Percentiles rank a stretch among this genome's conserved stretches.
Conservation (phyloP, 2,113 vertebrate species). For the Rhineura floridana region DNA sequence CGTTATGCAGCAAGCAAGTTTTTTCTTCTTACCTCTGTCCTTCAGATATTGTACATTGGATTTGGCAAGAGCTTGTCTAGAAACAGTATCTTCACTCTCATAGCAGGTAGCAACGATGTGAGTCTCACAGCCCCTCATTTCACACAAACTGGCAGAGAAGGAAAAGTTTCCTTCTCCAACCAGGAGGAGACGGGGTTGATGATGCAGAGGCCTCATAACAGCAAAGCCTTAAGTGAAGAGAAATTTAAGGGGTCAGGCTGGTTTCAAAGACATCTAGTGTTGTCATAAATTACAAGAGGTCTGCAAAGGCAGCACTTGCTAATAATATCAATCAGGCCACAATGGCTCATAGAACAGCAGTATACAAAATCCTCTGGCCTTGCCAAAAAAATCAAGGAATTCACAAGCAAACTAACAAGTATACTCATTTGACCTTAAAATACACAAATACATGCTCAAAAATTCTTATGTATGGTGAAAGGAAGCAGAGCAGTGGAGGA, state of each 20-base stretch:
- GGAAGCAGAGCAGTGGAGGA: too few species aligned
- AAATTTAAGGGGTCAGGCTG: not conserved
- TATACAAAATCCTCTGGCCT: not conserved
- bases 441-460: too few species aligned
- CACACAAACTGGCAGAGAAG: constrained; percentile 81
- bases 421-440: not conserved
- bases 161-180: constrained; percentile 96
- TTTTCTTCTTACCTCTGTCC: constrained; percentile 74
- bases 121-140: constrained; percentile 11
- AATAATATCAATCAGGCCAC: not conserved
- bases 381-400: not conserved
- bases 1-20: too few species aligned
- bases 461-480: too few species aligned
- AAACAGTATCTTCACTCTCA: constrained; percentile 72
- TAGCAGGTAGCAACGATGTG: constrained; percentile 84
- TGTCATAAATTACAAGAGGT: not conserved
- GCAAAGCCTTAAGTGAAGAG: not conserved
- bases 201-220: constrained; percentile 46
- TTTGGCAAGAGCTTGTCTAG: constrained; percentile 64
- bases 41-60: constrained; percentile 78
- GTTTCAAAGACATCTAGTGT: not conserved
- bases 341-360: not conserved
- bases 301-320: not conserved
- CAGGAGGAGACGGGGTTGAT: constrained; percentile 74
- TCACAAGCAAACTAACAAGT: not conserved